A percentile compares a stretch with the other conserved stretches of the same genome.
These are phyloP conservation scores for Hozukius guyotensis DNA, from an alignment of 2,797 vertebrate genomes.

Conservation along the genomic window DNA sequence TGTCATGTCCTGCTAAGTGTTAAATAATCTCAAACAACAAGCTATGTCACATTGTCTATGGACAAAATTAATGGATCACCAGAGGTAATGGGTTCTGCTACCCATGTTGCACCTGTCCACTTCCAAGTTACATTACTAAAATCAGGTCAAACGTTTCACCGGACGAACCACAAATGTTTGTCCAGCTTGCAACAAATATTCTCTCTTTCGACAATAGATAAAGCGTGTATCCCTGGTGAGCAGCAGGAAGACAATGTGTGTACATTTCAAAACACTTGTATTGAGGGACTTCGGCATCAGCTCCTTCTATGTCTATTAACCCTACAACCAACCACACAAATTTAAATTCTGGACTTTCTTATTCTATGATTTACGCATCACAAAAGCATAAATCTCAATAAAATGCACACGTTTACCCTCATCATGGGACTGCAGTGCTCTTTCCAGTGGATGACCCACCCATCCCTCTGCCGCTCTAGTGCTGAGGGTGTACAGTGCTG, in stretches of 20 bases:
- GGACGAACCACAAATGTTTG: not conserved
- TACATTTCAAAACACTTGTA: not conserved
- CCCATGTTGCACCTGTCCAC: not conserved
- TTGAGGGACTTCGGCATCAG: not conserved
- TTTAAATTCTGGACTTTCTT: not conserved
- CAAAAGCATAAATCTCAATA: not conserved
- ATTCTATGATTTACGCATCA: not conserved
- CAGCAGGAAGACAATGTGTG: not conserved
- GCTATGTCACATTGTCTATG: not conserved
- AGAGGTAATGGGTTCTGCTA: not conserved
- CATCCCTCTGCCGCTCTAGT: slow-evolving; percentile 43
- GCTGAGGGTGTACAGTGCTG: slow-evolving; percentile 58
- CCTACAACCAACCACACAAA: not conserved
- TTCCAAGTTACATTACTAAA: not conserved
- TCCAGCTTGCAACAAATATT: not conserved
- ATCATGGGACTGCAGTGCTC: slow-evolving; percentile 30
- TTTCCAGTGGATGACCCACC: slow-evolving; percentile 53
- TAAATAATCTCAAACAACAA: not conserved
- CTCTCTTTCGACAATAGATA: not conserved
- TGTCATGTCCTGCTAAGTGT: not conserved
- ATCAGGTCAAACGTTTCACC: not conserved
- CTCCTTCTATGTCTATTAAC: not conserved
- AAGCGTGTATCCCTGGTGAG: not conserved
- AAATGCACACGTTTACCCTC: slow-evolving; percentile 29
- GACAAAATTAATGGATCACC: not conserved